These are phyloP conservation scores for Drosophila atripex DNA, from an alignment of 2,888 invertebrate genomes.

Conservation along the genomic window DNA sequence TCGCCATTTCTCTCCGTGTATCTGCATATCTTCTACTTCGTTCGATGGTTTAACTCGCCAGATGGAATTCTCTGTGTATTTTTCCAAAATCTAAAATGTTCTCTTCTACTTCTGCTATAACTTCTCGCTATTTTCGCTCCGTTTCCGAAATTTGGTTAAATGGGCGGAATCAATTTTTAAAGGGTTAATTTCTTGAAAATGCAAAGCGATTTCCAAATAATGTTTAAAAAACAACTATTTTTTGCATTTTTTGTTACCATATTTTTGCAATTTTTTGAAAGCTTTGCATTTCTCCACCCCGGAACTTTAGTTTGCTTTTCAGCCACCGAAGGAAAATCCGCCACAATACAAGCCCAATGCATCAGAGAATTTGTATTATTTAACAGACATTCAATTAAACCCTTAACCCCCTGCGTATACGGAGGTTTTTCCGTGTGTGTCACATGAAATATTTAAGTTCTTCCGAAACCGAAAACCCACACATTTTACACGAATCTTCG, in stretches of 20 bases:
- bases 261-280: neutral
- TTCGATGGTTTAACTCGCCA: slow-evolving; percentile 21
- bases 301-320: slow-evolving; percentile 18
- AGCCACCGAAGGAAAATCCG: slow-evolving; percentile 14
- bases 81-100: slow-evolving; percentile 10
- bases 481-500: slow-evolving; percentile 62
- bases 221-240: neutral
- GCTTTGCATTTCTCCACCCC: slow-evolving; percentile 14
- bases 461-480: slow-evolving; percentile 9
- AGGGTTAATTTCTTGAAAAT: neutral
- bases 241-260: neutral
- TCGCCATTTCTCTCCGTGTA: slow-evolving; percentile 37
- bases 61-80: slow-evolving; percentile 23
- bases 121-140: slow-evolving; percentile 29
- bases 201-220: slow-evolving; percentile 1
- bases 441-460: slow-evolving; percentile 59
- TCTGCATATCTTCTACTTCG: slow-evolving; percentile 18
- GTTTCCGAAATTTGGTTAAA: slow-evolving; percentile 3
- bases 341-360: slow-evolving; percentile 20
- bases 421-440: slow-evolving; percentile 17
- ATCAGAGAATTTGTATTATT: slow-evolving; percentile 61
- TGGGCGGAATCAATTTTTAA: neutral
- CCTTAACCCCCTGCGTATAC: neutral
- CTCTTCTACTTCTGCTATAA: slow-evolving; percentile 20
- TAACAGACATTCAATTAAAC: slow-evolving; percentile 64